Conservation (phyloP, 2,888 invertebrate species). For the Venusia cambrica region DNA sequence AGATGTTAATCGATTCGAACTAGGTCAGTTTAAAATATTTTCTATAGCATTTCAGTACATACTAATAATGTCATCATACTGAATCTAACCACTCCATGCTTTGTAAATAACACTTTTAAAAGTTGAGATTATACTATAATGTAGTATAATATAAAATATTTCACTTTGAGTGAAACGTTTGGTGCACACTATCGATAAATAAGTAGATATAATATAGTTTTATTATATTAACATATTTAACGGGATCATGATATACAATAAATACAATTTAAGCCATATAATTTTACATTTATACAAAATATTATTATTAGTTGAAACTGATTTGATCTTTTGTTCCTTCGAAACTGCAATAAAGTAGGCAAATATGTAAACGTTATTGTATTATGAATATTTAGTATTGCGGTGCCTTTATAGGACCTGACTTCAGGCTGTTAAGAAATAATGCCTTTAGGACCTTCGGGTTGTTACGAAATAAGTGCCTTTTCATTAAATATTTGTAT, state of each 20-base stretch:
- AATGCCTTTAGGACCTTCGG: no score
- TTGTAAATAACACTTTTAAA: slow-evolving; percentile 44
- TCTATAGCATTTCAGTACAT: neutral
- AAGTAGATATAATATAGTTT: slow-evolving; percentile 32
- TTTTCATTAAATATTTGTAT: slow-evolving; percentile 27
- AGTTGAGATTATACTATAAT: no score
- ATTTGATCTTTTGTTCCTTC: slow-evolving; percentile 15
- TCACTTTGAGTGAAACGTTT: slow-evolving; percentile 32
- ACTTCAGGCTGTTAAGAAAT: no score
- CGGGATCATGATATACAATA: slow-evolving; percentile 18
- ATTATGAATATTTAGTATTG: slow-evolving; percentile 9
- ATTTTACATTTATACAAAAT: slow-evolving; percentile 15
- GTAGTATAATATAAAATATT: slow-evolving; percentile 21
- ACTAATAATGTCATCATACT: slow-evolving; percentile 20
- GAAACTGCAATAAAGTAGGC: no score
- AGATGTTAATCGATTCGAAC: neutral
- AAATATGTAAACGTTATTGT: no score
- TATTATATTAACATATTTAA: slow-evolving; percentile 20
- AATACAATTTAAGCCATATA: slow-evolving; percentile 18
- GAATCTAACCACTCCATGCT: slow-evolving; percentile 49
- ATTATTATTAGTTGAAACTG: no score
- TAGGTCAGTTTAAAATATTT: slow-evolving; percentile 1
- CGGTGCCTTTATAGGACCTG: slow-evolving; percentile 18
- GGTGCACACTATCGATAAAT: slow-evolving; percentile 38
- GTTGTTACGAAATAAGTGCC: slow-evolving; percentile 26